Evolutionary conservation across 2,113 vertebrate genomes (phyloP).

Genomic region (Ploceus nigricollis): DNA sequence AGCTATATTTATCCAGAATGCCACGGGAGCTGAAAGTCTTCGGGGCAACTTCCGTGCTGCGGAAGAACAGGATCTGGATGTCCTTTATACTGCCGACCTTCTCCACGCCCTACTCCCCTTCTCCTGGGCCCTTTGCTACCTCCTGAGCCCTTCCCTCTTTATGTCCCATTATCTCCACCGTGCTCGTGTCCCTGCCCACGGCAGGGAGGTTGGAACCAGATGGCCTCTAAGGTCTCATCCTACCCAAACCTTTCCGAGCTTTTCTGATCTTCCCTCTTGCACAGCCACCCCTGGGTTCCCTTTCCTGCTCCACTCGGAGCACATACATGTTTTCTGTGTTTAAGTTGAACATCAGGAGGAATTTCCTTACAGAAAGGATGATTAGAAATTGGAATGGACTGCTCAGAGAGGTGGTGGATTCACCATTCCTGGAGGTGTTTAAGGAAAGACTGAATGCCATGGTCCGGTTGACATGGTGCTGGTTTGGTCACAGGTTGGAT

Average conservation of each 20-base stretch:
- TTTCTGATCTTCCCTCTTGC: background rate
- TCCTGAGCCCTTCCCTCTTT: background rate
- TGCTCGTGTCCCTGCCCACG: background rate
- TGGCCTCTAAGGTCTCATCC: background rate
- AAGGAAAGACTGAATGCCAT: background rate
- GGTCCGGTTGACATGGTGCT: background rate
- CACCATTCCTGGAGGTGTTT: background rate
- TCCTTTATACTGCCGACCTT: background rate
- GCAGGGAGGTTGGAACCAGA: background rate
- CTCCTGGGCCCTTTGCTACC: background rate
- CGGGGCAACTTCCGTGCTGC: background rate
- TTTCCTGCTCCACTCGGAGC: background rate
- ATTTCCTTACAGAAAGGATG: background rate
- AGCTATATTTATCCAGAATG: slow-evolving; percentile 48
- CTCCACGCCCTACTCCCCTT: background rate
- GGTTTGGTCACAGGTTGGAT: background rate
- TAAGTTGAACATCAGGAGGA: background rate
- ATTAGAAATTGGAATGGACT: too few relatives aligned
- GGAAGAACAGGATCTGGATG: background rate
- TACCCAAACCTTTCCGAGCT: background rate
- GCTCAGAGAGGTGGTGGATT: background rate
- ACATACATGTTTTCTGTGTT: background rate
- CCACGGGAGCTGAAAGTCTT: background rate
- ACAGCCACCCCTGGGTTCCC: background rate
- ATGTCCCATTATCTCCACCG: fast-evolving